Percentiles rank a stretch among this genome's conserved stretches.
Conservation (phyloP, 2,797 vertebrate genomes). For the Poecilia wingei region DNA sequence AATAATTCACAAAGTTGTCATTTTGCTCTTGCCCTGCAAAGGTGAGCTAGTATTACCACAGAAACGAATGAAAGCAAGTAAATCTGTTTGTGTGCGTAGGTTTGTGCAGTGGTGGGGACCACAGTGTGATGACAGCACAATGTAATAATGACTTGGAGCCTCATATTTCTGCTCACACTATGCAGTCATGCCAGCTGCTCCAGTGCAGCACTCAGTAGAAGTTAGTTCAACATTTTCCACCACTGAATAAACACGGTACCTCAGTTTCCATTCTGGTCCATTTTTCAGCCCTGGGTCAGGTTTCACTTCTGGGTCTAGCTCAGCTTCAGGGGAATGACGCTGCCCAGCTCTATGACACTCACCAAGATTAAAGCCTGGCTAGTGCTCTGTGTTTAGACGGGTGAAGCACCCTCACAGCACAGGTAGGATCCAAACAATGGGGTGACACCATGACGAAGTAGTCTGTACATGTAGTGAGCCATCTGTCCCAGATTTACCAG, state of each 20-base stretch:
- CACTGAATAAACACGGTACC: neutral
- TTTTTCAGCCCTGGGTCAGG: conserved; percentile 16
- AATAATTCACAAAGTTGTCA: neutral
- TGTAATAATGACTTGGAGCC: neutral
- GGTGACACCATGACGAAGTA: conserved; percentile 14
- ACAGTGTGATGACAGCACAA: neutral
- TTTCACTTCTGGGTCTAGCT: neutral
- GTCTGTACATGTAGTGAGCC: conserved; percentile 31
- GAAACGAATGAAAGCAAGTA: neutral
- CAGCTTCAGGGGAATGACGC: neutral
- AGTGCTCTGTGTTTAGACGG: neutral
- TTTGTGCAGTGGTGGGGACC: neutral
- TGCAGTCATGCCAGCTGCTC: neutral
- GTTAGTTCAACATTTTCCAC: conserved; percentile 4
- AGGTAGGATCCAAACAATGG: conserved; percentile 9
- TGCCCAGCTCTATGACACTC: neutral
- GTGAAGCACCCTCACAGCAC: neutral
- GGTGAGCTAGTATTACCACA: too few species aligned
- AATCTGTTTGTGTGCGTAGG: neutral
- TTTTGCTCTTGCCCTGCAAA: neutral
- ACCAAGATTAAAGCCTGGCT: neutral
- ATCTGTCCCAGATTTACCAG: conserved; percentile 49
- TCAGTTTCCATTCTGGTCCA: conserved; percentile 8
- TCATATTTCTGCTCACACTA: conserved; percentile 4
- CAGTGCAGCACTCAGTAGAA: neutral